Conservation (phyloP, 1,140 invertebrate species). For the Meloidogyne hapla region DNA sequence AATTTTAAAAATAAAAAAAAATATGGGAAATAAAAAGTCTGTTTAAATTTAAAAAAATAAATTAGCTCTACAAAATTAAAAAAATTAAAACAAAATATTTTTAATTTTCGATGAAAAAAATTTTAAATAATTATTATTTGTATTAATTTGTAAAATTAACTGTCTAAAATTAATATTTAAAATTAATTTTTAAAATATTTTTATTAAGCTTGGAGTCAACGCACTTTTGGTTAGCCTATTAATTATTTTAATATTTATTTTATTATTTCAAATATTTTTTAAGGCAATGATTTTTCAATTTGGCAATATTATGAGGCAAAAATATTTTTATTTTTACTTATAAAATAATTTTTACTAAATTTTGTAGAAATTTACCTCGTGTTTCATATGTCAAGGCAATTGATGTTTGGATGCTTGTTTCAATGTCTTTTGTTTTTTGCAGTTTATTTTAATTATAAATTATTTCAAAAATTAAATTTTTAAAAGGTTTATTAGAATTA, state of each 20-base stretch:
- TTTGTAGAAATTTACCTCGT: constrained; percentile 29
- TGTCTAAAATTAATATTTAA: neutral
- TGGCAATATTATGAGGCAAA: constrained; percentile 60
- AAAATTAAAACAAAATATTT: too few species aligned
- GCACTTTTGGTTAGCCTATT: constrained; percentile 34
- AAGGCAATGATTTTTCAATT: constrained; percentile 63
- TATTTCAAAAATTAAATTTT: neutral
- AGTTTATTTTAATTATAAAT: constrained; percentile 1
- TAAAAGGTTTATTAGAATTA: constrained; percentile 32
- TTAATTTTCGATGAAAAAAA: too few species aligned
- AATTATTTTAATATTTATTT: neutral
- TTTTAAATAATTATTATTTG: too few species aligned
- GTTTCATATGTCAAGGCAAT: constrained; percentile 36
- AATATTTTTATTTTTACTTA: neutral
- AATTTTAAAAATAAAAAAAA: too few species aligned
- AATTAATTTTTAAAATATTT: too few species aligned
- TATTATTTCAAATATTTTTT: constrained; percentile 7
- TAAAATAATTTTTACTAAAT: neutral
- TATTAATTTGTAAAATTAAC: too few species aligned
- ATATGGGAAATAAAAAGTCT: too few species aligned
- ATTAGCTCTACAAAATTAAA: too few species aligned
- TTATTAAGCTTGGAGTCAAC: constrained; percentile 56
- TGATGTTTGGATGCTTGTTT: constrained; percentile 28
- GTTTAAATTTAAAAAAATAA: too few species aligned
- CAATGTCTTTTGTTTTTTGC: constrained; percentile 34